These are phyloP conservation scores for Peromyscus melanophrys DNA, from an alignment of 2,797 vertebrate species.

Conservation along the genomic window DNA sequence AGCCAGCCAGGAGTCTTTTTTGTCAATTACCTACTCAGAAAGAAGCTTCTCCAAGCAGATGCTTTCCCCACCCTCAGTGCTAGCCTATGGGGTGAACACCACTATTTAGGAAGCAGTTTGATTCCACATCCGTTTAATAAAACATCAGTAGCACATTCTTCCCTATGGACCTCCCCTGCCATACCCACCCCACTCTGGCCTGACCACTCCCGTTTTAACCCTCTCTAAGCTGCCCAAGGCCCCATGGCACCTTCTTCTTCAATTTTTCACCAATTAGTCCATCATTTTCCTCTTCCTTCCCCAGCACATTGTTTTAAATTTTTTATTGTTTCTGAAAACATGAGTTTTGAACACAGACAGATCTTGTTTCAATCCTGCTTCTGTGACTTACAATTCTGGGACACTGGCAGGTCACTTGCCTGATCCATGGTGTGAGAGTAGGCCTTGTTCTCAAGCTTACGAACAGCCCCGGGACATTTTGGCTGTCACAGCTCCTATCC, in stretches of 20 bases:
- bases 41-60: neutral
- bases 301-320: neutral
- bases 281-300: neutral
- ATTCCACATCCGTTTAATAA: neutral
- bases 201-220: neutral
- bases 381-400: neutral
- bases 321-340: neutral
- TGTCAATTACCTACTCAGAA: neutral
- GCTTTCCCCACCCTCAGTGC: neutral
- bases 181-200: neutral
- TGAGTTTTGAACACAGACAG: neutral
- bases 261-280: no score
- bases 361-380: neutral
- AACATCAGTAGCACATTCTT: neutral
- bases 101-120: neutral
- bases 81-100: no score
- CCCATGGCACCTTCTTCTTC: neutral
- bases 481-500: slow-evolving; percentile 26
- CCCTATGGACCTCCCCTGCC: no score
- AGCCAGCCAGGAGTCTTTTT: neutral
- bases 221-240: neutral
- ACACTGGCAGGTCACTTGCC: slow-evolving; percentile 11
- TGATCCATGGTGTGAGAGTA: neutral
- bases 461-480: slow-evolving; percentile 35
- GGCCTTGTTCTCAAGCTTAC: slow-evolving; percentile 41